Evolutionary conservation across 2,113 vertebrate species (phyloP).

Genomic region (Epinephelus cyanopodus): DNA sequence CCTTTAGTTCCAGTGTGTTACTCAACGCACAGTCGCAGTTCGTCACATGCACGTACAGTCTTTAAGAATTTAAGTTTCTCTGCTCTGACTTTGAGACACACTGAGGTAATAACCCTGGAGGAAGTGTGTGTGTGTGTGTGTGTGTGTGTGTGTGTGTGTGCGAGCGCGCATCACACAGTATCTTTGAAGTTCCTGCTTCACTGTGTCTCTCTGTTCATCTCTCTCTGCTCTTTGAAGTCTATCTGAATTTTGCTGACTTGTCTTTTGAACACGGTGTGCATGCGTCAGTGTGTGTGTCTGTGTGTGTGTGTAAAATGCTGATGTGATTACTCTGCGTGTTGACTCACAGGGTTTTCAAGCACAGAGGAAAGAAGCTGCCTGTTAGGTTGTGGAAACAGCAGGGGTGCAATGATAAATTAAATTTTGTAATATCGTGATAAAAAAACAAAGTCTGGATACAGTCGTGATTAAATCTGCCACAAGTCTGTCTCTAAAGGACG

Average conservation of each 20-base stretch:
- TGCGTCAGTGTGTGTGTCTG: slow-evolving; percentile 15
- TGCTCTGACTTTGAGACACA: slow-evolving; percentile 7
- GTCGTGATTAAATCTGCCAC: no score
- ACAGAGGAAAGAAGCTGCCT: background rate
- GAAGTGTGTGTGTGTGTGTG: background rate
- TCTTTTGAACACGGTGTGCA: slow-evolving; percentile 30
- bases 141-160: background rate
- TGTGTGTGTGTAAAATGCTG: slow-evolving; percentile 34
- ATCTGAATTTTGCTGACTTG: slow-evolving; percentile 60
- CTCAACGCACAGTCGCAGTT: no score
- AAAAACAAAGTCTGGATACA: no score
- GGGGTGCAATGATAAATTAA: no score
- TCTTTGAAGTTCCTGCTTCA: slow-evolving; percentile 53
- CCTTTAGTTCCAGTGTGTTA: no score
- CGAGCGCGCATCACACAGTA: slow-evolving; percentile 8
- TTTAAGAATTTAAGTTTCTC: background rate
- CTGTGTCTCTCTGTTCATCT: slow-evolving; percentile 30
- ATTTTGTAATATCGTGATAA: no score
- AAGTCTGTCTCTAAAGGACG: no score
- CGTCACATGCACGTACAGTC: background rate
- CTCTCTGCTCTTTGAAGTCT: slow-evolving; percentile 59
- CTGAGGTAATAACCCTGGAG: background rate
- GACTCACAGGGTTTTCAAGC: slow-evolving; percentile 5
- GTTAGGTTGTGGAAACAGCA: background rate
- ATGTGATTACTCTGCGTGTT: slow-evolving; percentile 31